phyloP scores from a whole-genome alignment of 2,888 invertebrate species.

The Stenodema calcarata region DNA sequence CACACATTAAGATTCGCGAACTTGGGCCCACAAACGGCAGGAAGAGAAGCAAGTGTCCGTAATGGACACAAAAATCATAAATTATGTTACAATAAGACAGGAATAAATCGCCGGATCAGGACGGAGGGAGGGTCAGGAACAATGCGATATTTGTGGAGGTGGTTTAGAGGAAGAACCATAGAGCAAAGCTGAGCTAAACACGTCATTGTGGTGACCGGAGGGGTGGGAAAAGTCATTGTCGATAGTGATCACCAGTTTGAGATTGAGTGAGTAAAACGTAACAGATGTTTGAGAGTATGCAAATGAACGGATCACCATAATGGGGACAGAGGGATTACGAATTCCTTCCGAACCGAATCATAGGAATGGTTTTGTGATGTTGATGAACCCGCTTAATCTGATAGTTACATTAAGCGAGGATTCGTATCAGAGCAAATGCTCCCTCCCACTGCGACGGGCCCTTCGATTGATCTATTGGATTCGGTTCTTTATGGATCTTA shows the following conservation, averaged over 20 bases:
- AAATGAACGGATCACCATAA: slow-evolving; percentile 9
- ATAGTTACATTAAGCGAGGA: slow-evolving; percentile 20
- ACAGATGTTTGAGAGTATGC: slow-evolving; percentile 33
- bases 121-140: not conserved
- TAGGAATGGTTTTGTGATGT: slow-evolving; percentile 29
- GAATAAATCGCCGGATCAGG: not conserved
- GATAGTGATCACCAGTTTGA: slow-evolving; percentile 17
- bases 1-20: too few species aligned
- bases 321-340: slow-evolving; percentile 1
- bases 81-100: too few species aligned
- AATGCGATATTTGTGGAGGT: not conserved
- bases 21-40: too few species aligned
- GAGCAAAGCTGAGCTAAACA: not conserved
- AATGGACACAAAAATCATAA: too few species aligned
- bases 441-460: not conserved
- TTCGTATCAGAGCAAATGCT: not conserved
- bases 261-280: slow-evolving; percentile 21
- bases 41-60: too few species aligned
- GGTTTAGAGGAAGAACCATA: not conserved
- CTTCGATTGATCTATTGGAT: not conserved
- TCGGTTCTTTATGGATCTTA: not conserved
- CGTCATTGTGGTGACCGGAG: not conserved
- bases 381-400: slow-evolving; percentile 22
- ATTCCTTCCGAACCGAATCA: slow-evolving; percentile 16
- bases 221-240: slow-evolving; percentile 18